phyloP scores from a whole-genome alignment of 2,113 vertebrate species.

The Chauna torquata region DNA sequence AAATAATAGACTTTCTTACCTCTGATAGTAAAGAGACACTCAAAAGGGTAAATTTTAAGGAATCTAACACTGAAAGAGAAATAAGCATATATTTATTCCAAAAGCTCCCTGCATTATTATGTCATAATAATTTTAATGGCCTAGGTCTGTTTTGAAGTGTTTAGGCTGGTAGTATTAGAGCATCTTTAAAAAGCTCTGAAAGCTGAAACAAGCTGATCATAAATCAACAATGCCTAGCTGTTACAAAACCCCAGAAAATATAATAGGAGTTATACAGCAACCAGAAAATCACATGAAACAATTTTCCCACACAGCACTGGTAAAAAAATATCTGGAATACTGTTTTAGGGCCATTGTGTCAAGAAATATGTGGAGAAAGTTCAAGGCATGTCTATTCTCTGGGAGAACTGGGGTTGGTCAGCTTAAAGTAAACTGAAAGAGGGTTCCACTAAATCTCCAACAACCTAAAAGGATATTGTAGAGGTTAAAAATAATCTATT shows the following conservation, averaged over 20 bases:
- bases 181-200: background rate
- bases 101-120: background rate
- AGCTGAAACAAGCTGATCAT: background rate
- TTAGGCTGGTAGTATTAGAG: background rate
- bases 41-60: background rate
- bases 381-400: background rate
- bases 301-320: background rate
- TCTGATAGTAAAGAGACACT: background rate
- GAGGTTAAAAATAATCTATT: background rate
- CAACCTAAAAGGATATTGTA: background rate
- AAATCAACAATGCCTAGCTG: background rate
- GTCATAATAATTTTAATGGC: background rate
- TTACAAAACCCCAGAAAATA: background rate
- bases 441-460: background rate
- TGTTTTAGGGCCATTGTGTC: background rate
- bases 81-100: background rate
- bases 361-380: background rate
- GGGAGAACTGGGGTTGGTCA: background rate
- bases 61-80: background rate
- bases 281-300: background rate
- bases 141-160: background rate
- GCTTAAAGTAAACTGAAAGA: background rate
- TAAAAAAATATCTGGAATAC: background rate
- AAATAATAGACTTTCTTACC: background rate
- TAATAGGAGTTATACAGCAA: background rate